Conservation (phyloP, 2,888 invertebrate genomes). For the Drosophila robusta region DNA sequence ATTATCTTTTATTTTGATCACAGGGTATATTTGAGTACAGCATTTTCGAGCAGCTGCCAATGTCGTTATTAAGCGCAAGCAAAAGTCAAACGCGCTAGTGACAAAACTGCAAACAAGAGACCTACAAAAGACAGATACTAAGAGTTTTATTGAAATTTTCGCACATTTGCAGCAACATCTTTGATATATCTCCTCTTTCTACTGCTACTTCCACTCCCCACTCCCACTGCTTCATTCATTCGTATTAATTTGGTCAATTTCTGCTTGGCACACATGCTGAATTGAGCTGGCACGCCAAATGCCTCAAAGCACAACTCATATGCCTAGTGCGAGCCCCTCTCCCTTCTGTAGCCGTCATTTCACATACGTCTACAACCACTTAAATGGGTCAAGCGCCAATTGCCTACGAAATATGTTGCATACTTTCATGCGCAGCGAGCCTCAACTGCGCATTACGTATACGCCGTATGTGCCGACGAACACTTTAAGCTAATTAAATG, state of each 20-base stretch:
- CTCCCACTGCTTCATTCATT: conserved; percentile 6
- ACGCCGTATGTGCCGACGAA: conserved; percentile 48
- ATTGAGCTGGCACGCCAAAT: conserved; percentile 13
- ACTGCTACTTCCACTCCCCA: background rate
- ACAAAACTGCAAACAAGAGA: conserved; percentile 12
- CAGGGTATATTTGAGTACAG: background rate
- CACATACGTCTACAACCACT: conserved; percentile 2
- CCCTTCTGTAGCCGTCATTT: background rate
- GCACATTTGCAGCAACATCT: conserved; percentile 32
- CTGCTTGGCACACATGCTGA: conserved; percentile 25
- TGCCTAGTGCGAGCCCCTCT: background rate
- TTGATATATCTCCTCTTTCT: conserved; percentile 3
- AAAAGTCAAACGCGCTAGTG: conserved; percentile 48
- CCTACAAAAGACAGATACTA: conserved; percentile 25
- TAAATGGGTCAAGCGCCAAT: conserved; percentile 53
- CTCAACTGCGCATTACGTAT: conserved; percentile 55
- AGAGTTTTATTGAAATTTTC: conserved; percentile 55
- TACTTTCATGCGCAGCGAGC: conserved; percentile 24
- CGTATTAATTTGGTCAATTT: conserved; percentile 76
- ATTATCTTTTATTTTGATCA: background rate
- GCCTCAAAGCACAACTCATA: conserved; percentile 6
- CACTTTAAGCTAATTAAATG: conserved; percentile 56
- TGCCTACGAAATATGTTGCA: conserved; percentile 52
- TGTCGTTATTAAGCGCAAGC: conserved; percentile 1
- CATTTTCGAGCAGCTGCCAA: background rate